These are phyloP conservation scores for Chaetoderma sp. DNA, from an alignment of 2,888 invertebrate genomes.

Conservation along the genomic window DNA sequence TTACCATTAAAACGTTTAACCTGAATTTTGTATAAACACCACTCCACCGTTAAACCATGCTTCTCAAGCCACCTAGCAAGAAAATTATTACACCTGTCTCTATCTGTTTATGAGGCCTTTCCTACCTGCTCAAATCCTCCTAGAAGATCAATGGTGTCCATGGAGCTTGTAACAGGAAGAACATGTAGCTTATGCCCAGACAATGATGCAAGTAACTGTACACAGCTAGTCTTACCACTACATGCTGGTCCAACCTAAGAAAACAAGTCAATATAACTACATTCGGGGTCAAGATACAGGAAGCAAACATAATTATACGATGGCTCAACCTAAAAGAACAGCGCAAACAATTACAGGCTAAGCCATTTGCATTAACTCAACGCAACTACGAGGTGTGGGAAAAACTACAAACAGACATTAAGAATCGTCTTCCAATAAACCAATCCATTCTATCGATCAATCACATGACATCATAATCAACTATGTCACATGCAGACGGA, in stretches of 20 bases:
- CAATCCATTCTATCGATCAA: no score
- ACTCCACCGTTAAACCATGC: no score
- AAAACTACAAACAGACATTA: no score
- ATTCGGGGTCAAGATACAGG: background rate
- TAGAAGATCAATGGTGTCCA: constrained; percentile 93
- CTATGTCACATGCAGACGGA: no score
- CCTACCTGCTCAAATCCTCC: constrained; percentile 95
- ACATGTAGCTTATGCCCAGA: constrained; percentile 81
- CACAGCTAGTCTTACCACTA: constrained; percentile 83
- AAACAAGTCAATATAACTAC: background rate
- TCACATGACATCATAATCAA: no score
- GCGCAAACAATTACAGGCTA: background rate
- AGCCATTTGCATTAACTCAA: background rate
- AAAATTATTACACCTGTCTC: no score
- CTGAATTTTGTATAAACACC: no score
- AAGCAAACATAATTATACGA: background rate
- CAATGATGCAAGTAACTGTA: constrained; percentile 82
- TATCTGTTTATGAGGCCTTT: no score
- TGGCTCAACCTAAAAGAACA: background rate
- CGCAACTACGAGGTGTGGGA: no score
- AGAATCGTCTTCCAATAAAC: no score
- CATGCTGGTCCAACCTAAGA: constrained; percentile 80
- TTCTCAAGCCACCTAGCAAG: no score
- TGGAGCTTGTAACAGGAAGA: constrained; percentile 87
- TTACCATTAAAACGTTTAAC: no score